Conservation (phyloP, 1,140 invertebrate genomes). For the Panulirus ornatus region DNA sequence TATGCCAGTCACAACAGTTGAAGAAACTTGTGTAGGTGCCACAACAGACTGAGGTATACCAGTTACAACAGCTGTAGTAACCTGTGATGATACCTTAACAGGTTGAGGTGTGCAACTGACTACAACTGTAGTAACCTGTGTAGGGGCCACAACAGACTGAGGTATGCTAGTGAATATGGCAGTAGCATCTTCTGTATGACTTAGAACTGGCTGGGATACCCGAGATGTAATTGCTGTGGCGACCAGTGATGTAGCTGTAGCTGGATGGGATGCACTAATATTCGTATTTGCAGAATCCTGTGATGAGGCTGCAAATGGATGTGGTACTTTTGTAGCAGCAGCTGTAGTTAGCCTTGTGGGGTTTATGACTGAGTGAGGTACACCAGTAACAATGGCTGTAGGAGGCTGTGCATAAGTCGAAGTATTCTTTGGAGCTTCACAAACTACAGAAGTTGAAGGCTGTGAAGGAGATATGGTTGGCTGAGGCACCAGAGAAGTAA, state of each 20-base stretch:
- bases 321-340: conserved; percentile 4
- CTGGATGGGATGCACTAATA: neutral
- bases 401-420: neutral
- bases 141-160: conserved; percentile 11
- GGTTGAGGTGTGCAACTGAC: conserved; percentile 30
- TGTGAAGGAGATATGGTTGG: conserved; percentile 17
- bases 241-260: neutral
- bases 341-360: neutral
- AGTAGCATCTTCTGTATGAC: conserved; percentile 16
- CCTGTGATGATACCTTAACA: neutral
- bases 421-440: neutral
- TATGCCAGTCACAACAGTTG: conserved; percentile 27
- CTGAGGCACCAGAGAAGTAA: conserved; percentile 1
- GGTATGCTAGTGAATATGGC: conserved; percentile 36
- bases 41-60: neutral
- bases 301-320: neutral
- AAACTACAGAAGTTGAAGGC: neutral
- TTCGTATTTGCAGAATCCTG: neutral
- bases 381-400: conserved; percentile 43
- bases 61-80: neutral
- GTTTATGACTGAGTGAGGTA: conserved; percentile 26
- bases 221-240: conserved; percentile 32
- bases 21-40: conserved; percentile 19
- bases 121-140: conserved; percentile 34
- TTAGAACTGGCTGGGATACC: conserved; percentile 44